These are phyloP conservation scores for Mythimna vitellina DNA, from an alignment of 2,888 invertebrate species.

Conservation along the genomic window DNA sequence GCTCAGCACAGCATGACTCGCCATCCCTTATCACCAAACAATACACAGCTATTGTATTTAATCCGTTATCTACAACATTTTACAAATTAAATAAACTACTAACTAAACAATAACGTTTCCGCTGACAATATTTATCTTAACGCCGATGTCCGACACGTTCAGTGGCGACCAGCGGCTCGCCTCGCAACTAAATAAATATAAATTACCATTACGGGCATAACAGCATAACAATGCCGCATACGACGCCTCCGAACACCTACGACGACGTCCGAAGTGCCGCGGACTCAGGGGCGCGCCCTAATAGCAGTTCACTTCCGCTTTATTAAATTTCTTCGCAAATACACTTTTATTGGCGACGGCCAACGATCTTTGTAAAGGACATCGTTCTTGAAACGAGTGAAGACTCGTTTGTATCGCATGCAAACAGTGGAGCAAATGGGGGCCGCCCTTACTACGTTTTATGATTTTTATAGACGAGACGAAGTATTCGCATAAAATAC, in stretches of 20 bases:
- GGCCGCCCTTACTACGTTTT: constrained; percentile 81
- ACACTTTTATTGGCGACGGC: constrained; percentile 88
- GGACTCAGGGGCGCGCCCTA: constrained; percentile 78
- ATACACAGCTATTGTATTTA: constrained; percentile 38
- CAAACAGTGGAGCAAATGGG: constrained; percentile 87
- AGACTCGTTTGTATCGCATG: constrained; percentile 86
- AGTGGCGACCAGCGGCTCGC: constrained; percentile 21
- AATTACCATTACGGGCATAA: constrained; percentile 71
- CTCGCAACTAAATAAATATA: constrained; percentile 71
- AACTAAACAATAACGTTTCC: constrained; percentile 48
- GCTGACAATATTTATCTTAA: constrained; percentile 60
- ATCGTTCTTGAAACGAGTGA: constrained; percentile 70
- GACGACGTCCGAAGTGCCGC: constrained; percentile 56
- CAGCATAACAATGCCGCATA: constrained; percentile 69
- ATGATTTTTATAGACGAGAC: constrained; percentile 83
- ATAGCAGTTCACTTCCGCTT: constrained; percentile 89
- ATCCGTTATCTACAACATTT: constrained; percentile 30
- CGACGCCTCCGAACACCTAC: constrained; percentile 57
- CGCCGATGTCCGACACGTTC: constrained; percentile 46
- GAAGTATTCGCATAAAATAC: constrained; percentile 73
- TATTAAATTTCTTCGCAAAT: constrained; percentile 91
- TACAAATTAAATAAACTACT: constrained; percentile 38
- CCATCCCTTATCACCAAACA: constrained; percentile 62
- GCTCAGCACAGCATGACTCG: constrained; percentile 5
- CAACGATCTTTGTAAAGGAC: constrained; percentile 86